phyloP scores from a whole-genome alignment of 1,140 invertebrate genomes.

The Scaptomyza hsui region DNA sequence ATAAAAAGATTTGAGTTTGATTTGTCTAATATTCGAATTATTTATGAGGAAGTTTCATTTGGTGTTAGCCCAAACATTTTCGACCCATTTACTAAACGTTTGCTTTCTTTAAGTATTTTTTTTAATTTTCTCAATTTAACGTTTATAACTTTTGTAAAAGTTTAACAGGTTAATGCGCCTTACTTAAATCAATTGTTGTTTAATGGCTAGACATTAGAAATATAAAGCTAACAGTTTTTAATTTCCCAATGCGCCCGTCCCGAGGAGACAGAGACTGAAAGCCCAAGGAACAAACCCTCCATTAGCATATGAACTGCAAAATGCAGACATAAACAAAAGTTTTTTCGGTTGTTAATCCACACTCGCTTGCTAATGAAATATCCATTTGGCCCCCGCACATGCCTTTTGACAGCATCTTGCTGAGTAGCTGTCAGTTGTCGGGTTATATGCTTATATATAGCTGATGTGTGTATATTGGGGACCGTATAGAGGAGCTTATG shows the following conservation, averaged over 20 bases:
- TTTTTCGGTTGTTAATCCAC: constrained; percentile 64
- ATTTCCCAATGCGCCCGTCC: constrained; percentile 84
- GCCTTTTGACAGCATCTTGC: constrained; percentile 17
- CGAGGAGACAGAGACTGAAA: constrained; percentile 81
- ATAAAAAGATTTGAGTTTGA: no score
- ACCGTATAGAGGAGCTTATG: constrained; percentile 40
- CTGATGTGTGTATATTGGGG: neutral
- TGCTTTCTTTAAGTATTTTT: neutral
- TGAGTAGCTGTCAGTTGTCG: constrained; percentile 19
- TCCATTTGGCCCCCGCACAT: constrained; percentile 54
- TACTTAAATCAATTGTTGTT: constrained; percentile 36
- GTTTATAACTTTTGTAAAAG: neutral
- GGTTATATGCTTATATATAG: constrained; percentile 11
- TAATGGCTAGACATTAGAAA: constrained; percentile 59
- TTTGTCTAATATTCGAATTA: no score
- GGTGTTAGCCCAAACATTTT: no score
- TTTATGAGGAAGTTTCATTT: no score
- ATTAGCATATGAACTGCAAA: constrained; percentile 55
- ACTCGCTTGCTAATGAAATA: constrained; percentile 60
- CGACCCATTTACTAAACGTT: neutral
- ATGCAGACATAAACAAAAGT: constrained; percentile 64
- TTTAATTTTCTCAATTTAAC: neutral
- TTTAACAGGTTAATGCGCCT: neutral
- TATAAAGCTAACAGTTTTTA: constrained; percentile 58
- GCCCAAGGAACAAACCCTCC: constrained; percentile 61